A percentile compares a stretch with the other conserved stretches of the same genome.
Evolutionary conservation across 2,113 vertebrate species (phyloP).

Genomic region (Petrocephalus microphthalmus): DNA sequence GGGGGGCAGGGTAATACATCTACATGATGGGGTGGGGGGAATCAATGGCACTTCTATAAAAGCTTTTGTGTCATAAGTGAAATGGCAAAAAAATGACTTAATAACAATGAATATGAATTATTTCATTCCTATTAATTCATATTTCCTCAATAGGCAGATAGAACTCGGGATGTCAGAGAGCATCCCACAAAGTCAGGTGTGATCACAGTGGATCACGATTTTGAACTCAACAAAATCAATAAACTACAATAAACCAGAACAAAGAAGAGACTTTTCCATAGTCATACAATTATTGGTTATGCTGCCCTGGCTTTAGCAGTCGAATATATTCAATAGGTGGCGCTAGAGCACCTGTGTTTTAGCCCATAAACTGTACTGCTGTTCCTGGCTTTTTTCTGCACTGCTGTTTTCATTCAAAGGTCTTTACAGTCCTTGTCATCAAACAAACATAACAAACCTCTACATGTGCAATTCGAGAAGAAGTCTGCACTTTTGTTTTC

Average conservation of each 20-base stretch:
- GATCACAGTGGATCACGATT: background rate
- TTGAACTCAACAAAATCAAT: background rate
- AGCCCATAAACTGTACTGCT: background rate
- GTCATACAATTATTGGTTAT: background rate
- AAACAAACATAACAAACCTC: slow-evolving; percentile 1
- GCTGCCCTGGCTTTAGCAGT: background rate
- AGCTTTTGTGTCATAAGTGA: background rate
- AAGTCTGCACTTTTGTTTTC: slow-evolving; percentile 6
- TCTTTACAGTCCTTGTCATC: slow-evolving; percentile 14
- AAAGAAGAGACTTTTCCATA: background rate
- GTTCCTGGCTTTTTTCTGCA: background rate
- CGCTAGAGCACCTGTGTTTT: slow-evolving; percentile 13
- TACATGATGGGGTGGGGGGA: background rate
- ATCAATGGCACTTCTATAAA: background rate
- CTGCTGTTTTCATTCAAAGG: background rate
- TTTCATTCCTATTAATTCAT: background rate
- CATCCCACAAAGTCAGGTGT: background rate
- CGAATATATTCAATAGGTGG: slow-evolving; percentile 20
- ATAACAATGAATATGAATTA: background rate
- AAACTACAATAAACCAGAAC: background rate
- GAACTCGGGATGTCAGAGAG: background rate
- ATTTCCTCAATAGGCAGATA: background rate
- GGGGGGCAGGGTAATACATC: background rate
- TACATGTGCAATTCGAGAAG: slow-evolving; percentile 9
- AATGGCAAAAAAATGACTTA: background rate